Evolutionary conservation across 1,140 invertebrate species (phyloP).

Genomic region (Hyposmocoma kahamanoa): DNA sequence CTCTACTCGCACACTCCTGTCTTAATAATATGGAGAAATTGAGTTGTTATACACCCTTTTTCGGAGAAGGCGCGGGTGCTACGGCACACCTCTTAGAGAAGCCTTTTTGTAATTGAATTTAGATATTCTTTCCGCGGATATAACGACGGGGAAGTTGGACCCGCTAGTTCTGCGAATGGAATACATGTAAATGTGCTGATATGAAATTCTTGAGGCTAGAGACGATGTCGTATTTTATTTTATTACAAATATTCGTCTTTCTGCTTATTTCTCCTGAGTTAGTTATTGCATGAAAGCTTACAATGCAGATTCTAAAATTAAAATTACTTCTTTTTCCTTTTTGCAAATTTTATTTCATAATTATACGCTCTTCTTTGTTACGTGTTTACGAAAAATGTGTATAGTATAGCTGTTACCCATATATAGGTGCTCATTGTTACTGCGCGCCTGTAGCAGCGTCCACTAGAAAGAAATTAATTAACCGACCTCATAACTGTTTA

Average conservation of each 20-base stretch:
- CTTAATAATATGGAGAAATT: slow-evolving; percentile 71
- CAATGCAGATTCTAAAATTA: no score
- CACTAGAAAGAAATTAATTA: slow-evolving; percentile 3
- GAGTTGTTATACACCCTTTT: slow-evolving; percentile 69
- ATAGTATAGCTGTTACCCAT: no score
- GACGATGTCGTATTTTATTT: slow-evolving; percentile 29
- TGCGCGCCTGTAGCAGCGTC: no score
- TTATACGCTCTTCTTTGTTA: no score
- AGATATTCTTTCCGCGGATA: slow-evolving; percentile 63
- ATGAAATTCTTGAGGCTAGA: slow-evolving; percentile 47
- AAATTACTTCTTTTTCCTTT: no score
- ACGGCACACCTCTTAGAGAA: slow-evolving; percentile 52
- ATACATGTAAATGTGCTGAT: slow-evolving; percentile 46
- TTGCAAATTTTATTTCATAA: no score
- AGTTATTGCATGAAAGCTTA: no score
- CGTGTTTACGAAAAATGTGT: no score
- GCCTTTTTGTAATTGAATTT: slow-evolving; percentile 72
- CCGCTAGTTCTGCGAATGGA: slow-evolving; percentile 45
- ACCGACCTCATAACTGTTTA: neutral
- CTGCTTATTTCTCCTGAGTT: no score
- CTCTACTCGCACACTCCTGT: slow-evolving; percentile 46
- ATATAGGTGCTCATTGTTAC: slow-evolving; percentile 6
- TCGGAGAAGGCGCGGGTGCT: slow-evolving; percentile 63
- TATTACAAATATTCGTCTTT: no score
- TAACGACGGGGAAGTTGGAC: slow-evolving; percentile 47